Evolutionary conservation across 2,888 invertebrate genomes (phyloP), one percentile per base, ranked within the genome.

Genomic region (Drosophila tripunctata): DNA sequence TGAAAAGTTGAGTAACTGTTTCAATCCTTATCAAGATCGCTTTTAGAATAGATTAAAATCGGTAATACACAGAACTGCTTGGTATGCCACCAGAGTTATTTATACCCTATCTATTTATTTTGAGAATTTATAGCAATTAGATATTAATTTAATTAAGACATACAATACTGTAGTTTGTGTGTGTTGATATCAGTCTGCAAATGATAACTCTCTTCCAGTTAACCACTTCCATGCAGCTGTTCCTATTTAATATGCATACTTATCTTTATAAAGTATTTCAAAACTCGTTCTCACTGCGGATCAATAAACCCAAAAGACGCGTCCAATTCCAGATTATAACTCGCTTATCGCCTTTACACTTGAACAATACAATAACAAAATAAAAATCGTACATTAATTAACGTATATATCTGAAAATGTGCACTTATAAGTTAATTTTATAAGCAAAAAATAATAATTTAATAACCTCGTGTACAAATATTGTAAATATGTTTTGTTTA

Each of bases 231-330:
- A 41, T 43, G 6, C 2, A 45, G 12, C 4, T 45, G 14, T 45
- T 70, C 38, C n/a, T 40, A 51, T 43, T 70, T 63, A 43, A 80
- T 70, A 67, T 54, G 56, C 47, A 30, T 51, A 57, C 36, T 64
- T 74, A 61, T 78, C 69, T 61, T 30, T 45, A 4, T 50, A 38
- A 45, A 41, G 38, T 3, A 27, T 3, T n/a, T 17, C 44, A 12
- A 36, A 47, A 27, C 38, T n/a, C 10, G 15, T 7, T 36, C 33
- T 10, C 12, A 45, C 14, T 50, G 24, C 57, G 61, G 66, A 68
- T 65, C 68, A 82, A 78, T 57, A 75, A 69, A 66, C 78, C 66
- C 64, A 64, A 51, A 27, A 48, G 45, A 21, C 54, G 8, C 14
- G 7, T 45, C 30, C 12, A 21, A 15, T 14, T 35, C 22, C 30